Evolutionary conservation across 37 sponge, comb jelly and placozoan genomes (phyloP).

Genomic region (Ephydatia muelleri): DNA sequence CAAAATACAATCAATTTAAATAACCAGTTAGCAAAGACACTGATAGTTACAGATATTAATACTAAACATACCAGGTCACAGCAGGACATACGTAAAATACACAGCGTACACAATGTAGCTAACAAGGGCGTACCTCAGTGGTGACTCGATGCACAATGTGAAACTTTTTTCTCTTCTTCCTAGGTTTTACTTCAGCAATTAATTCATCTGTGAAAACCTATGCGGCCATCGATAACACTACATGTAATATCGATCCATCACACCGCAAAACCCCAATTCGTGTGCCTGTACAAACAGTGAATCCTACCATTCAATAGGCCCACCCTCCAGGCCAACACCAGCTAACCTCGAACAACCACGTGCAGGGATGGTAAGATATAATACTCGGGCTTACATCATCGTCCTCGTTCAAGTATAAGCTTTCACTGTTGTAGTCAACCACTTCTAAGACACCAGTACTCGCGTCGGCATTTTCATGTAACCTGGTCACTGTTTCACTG

Average conservation of each 20-base stretch:
- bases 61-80: too few relatives aligned
- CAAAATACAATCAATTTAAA: too few relatives aligned
- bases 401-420: not conserved
- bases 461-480: not conserved
- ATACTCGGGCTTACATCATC: not conserved
- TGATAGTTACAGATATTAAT: too few relatives aligned
- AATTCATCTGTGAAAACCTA: not conserved
- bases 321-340: not conserved
- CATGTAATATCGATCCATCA: not conserved
- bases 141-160: not conserved
- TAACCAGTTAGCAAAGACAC: too few relatives aligned
- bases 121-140: not conserved
- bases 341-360: not conserved
- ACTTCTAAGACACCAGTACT: not conserved
- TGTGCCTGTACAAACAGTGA: not conserved
- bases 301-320: not conserved
- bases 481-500: not conserved
- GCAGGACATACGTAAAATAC: too few relatives aligned
- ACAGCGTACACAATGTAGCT: too few relatives aligned
- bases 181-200: not conserved
- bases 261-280: not conserved
- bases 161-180: not conserved
- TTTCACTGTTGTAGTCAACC: not conserved
- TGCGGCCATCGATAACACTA: not conserved
- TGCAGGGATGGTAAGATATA: not conserved